Conservation (phyloP, 2,113 vertebrate genomes). For the Prionailurus bengalensis region DNA sequence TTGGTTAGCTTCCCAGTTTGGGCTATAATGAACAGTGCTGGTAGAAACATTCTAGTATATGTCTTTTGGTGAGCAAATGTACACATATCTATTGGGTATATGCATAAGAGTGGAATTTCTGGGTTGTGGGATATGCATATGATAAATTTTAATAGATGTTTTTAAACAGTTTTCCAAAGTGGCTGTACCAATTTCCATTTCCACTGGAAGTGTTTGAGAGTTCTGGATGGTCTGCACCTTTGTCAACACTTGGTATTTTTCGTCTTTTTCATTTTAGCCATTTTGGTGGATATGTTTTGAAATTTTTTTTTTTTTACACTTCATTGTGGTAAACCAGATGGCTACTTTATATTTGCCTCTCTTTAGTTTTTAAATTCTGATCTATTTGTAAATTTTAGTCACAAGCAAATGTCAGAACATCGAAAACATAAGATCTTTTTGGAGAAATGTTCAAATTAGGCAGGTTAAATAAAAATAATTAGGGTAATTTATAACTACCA, state of each 20-base stretch:
- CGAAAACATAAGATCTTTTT: conserved; percentile 22
- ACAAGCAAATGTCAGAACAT: conserved; percentile 20
- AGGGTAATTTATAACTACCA: neutral
- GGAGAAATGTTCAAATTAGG: conserved; percentile 32
- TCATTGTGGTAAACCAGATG: conserved; percentile 34
- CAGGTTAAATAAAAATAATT: neutral
- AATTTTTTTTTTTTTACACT: neutral
- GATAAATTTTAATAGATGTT: conserved; percentile 28
- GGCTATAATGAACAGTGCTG: neutral
- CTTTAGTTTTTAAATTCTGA: conserved; percentile 46
- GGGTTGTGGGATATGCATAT: neutral
- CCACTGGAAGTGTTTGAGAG: neutral
- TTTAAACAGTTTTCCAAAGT: neutral
- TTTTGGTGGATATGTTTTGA: neutral
- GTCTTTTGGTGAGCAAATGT: conserved; percentile 7
- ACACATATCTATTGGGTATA: neutral
- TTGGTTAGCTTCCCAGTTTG: conserved; percentile 7
- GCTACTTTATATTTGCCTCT: neutral
- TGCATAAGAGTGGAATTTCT: conserved; percentile 4
- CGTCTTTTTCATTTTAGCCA: neutral
- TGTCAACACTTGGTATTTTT: conserved; percentile 13
- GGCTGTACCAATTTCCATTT: neutral
- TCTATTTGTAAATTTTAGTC: conserved; percentile 39
- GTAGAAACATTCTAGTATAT: neutral
- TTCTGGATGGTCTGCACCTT: neutral